Conservation (phyloP, 2,113 vertebrate genomes). For the Lampris incognitus region DNA sequence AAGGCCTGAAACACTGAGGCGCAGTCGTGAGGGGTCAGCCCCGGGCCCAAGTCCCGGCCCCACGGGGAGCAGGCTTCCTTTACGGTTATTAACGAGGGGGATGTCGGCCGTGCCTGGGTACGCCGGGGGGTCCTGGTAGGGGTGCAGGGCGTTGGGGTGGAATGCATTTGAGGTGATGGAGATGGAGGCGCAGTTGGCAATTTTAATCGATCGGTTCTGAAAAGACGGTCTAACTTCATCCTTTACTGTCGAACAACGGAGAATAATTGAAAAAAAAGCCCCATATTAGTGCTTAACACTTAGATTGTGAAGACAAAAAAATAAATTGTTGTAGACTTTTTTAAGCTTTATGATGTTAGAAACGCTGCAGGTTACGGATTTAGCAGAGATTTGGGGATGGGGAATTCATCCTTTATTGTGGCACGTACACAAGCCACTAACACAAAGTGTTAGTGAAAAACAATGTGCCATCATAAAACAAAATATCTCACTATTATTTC, state of each 20-base stretch:
- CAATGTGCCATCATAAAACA: constrained; percentile 1
- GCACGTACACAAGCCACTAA: not conserved
- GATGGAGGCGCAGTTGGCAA: constrained; percentile 78
- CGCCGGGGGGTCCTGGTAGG: constrained; percentile 76
- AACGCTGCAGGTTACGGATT: constrained; percentile 11
- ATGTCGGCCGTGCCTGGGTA: constrained; percentile 69
- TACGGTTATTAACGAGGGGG: constrained; percentile 89
- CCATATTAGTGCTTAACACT: constrained; percentile 17
- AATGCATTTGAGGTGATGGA: constrained; percentile 69
- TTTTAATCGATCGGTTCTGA: constrained; percentile 87
- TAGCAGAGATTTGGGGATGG: not conserved
- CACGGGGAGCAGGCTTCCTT: constrained; percentile 87
- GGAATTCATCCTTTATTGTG: not conserved
- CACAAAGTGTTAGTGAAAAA: constrained; percentile 12
- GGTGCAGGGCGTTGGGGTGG: constrained; percentile 79
- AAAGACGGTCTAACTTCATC: constrained; percentile 88
- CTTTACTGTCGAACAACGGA: constrained; percentile 93
- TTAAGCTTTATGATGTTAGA: constrained; percentile 3
- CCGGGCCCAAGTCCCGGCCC: constrained; percentile 41
- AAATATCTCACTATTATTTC: constrained; percentile 17
- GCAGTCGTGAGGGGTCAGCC: constrained; percentile 72
- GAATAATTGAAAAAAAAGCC: constrained; percentile 76
- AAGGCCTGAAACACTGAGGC: constrained; percentile 82
- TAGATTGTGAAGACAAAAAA: not conserved
- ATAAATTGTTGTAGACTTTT: constrained; percentile 7